Base-by-base conservation (phyloP, 2,888 invertebrate species). In the Merodon equestris region DNA sequence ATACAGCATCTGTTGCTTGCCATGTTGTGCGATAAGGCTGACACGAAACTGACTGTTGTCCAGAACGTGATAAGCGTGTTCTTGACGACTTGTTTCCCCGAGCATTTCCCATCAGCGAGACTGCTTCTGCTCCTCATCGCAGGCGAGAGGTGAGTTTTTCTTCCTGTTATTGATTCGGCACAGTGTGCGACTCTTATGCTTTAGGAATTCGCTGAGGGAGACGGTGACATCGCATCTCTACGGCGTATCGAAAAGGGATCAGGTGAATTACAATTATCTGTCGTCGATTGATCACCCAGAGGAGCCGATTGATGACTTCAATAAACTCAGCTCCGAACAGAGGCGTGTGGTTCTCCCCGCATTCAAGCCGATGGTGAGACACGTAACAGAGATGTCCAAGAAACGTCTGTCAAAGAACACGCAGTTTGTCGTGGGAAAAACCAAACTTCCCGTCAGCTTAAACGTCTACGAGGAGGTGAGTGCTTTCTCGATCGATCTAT, bases 1-100 rank as follows among this genome's bases (percentile, higher is more conserved):
- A 88, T 88, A 64, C 89, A 89, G 79, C 86, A 88, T 81, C 85
- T 92, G 50, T 88, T 93, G 86, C 90, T 92, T 84, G 92, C 92
- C n/a, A 89, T 94, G 83, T 88, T 94, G 14, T 91, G 94, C 86
- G 91, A 93, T 88, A 93, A 95, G 90, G 93, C 96, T 85, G 91
- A 94, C 89, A 92, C 93, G 40, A 93, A 94, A 14, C 93, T 96
- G 83, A 91, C 93, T 1, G 94, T 95, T 90, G 93, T 94, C 42
- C 91, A 97, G 70, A 94, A 95, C 88, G 93, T 95, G 42, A 95
- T 96, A 1, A 95, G 94, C 84, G 92, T 95, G 73, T 96, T 95
- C 84, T 91, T 96, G 0, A 93, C 94, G 1, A 92, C 92, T 7
- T 94, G 97, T 82, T 97, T 96, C 88, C 95, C 96, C 0, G 91